phyloP scores from a whole-genome alignment of 2,113 vertebrate species.

The Rousettus leschenaultii region DNA sequence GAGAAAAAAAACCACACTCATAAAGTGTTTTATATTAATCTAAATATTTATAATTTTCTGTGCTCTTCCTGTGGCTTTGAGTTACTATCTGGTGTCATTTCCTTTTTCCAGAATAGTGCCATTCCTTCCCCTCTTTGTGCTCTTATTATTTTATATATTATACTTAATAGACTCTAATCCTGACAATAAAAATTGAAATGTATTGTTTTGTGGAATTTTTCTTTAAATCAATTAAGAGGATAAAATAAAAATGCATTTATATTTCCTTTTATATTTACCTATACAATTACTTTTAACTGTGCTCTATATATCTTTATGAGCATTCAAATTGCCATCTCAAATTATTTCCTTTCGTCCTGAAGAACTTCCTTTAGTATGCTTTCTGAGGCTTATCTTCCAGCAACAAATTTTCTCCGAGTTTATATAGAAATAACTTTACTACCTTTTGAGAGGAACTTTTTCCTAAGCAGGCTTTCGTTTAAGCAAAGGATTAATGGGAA shows the following conservation, averaged over 20 bases:
- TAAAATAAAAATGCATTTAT: background rate
- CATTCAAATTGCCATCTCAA: background rate
- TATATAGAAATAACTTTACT: background rate
- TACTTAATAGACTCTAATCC: background rate
- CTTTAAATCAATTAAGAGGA: background rate
- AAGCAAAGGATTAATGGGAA: background rate
- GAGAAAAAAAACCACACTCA: background rate
- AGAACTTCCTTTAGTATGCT: background rate
- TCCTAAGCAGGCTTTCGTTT: background rate
- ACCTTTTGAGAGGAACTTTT: background rate
- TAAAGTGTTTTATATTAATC: background rate
- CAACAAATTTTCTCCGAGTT: background rate
- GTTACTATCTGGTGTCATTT: background rate
- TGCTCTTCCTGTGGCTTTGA: background rate
- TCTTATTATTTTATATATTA: background rate
- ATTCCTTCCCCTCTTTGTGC: background rate
- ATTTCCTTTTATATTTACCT: background rate
- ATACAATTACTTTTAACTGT: background rate
- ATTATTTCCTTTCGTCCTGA: background rate
- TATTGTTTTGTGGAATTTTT: background rate
- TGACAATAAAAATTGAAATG: background rate
- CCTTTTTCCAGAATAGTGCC: background rate
- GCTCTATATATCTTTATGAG: background rate
- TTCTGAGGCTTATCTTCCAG: background rate
- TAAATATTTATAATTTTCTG: background rate